phyloP scores from a whole-genome alignment of 2,113 vertebrate genomes.

The Beaufortia kweichowensis region DNA sequence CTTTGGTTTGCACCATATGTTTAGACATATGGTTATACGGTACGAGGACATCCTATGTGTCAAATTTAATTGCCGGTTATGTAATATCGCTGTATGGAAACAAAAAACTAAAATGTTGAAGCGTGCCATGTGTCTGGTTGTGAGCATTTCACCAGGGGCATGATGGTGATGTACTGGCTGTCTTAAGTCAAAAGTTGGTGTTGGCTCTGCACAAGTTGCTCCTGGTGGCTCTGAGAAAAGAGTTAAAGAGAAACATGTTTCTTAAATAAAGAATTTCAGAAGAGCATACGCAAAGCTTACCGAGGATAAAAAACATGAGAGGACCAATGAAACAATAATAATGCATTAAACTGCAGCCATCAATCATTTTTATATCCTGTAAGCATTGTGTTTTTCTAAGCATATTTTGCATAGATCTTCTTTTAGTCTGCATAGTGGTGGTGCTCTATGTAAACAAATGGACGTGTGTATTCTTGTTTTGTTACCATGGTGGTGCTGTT shows the following conservation, averaged over 20 bases:
- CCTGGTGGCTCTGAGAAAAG: constrained; percentile 67
- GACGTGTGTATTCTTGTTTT: not conserved
- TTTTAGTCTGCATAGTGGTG: not conserved
- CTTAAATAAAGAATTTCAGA: no score
- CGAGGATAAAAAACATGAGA: no score
- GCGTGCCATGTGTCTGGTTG: constrained; percentile 14
- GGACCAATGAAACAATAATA: no score
- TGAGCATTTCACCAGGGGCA: constrained; percentile 74
- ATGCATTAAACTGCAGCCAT: no score
- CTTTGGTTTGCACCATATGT: constrained; percentile 45
- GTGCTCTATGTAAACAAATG: not conserved
- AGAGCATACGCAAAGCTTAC: no score
- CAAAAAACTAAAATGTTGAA: not conserved
- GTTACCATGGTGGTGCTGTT: constrained; percentile 46
- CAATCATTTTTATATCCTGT: no score
- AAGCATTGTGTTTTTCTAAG: no score
- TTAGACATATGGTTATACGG: constrained; percentile 40
- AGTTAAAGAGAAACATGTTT: constrained; percentile 56
- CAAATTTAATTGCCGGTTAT: constrained; percentile 43
- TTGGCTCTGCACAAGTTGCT: constrained; percentile 60
- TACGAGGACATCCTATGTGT: constrained; percentile 25
- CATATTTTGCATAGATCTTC: no score
- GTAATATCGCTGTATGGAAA: constrained; percentile 11
- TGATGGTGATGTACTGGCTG: constrained; percentile 68
- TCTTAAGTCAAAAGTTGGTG: constrained; percentile 65